Base-by-base conservation (phyloP, 2,888 invertebrate genomes). In the Drosophila atripex region DNA sequence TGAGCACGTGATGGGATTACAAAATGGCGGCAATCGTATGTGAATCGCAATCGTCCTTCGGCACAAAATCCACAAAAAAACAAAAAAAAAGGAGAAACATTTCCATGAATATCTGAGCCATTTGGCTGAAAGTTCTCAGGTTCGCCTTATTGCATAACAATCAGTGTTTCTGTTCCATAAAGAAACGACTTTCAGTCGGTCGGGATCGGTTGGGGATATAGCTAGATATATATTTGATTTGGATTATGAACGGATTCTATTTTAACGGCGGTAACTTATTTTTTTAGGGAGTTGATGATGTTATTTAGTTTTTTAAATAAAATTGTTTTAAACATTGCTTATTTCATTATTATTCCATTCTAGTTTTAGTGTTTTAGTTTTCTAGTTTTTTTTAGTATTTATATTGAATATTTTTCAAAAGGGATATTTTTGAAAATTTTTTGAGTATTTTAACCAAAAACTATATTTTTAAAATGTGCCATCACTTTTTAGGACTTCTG, bases 1-100 rank as follows among this genome's bases (percentile, higher is more conserved):
- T 76, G 76, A 32, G 53, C 45, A 30, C 64, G 73, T 73, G 64
- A 56, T 56, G 12, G 38, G 70, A 45, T 39, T 64, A 66, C 64
- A 16, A 52, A 64, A 52, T 52, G 46, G 41, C 56, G 46, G 32
- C 56, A 55, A 50, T 52, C 41, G 52, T 21, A 51, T 58, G 49
- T 25, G 55, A 64, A 63, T 63, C 43, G 51, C 41, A 41, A 35
- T 35, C 35, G 35, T 35, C 35, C 35, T 35, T n/a, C 35, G 8
- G 9, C 35, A n/a, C 35, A 35, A 35, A 49, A 16, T 16, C 30
- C 25, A 3, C 18, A 16, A 14, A 21, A 38, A 38, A 14, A 14
- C 0, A 38, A 16, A 14, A 39, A 32, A 21, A 30, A n/a, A 46
- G n/a, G n/a, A 7, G 6, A 2, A 35, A n/a, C 35, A 43, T 51